Conservation (phyloP, 2,113 vertebrate species). For the Osmerus mordax region DNA sequence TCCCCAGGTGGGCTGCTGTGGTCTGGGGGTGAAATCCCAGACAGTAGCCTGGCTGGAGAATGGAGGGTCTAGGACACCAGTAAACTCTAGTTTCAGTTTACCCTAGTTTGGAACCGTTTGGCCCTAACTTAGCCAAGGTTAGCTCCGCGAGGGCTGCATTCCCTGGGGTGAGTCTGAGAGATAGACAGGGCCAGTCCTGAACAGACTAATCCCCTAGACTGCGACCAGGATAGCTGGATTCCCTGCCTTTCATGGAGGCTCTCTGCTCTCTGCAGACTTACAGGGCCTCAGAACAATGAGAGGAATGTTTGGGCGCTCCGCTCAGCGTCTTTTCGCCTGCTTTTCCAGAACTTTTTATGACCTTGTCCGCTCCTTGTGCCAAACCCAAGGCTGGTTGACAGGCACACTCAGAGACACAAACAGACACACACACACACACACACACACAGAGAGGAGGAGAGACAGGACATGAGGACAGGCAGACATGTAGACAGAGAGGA, state of each 20-base stretch:
- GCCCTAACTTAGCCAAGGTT: too few species aligned
- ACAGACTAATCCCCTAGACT: conserved; percentile 21
- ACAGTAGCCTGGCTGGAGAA: not conserved
- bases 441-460: conserved; percentile 10
- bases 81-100: conserved; percentile 5
- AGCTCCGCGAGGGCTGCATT: too few species aligned
- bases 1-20: conserved; percentile 2
- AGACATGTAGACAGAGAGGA: conserved; percentile 9
- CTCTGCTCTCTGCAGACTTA: conserved; percentile 61
- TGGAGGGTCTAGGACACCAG: conserved; percentile 10
- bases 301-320: conserved; percentile 70
- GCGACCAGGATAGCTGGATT: conserved; percentile 59
- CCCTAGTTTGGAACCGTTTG: too few species aligned
- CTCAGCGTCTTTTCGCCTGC: conserved; percentile 48
- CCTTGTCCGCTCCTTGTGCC: conserved; percentile 37
- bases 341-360: conserved; percentile 66
- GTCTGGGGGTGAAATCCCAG: conserved; percentile 33
- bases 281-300: conserved; percentile 75
- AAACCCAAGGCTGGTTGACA: conserved; percentile 6
- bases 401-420: conserved; percentile 10
- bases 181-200: conserved; percentile 14
- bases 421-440: conserved; percentile 22
- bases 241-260: conserved; percentile 72
- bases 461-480: conserved; percentile 23
- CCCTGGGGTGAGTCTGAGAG: conserved; percentile 22